Base-by-base conservation (phyloP, 2,888 invertebrate genomes). In the Cryptus armator region DNA sequence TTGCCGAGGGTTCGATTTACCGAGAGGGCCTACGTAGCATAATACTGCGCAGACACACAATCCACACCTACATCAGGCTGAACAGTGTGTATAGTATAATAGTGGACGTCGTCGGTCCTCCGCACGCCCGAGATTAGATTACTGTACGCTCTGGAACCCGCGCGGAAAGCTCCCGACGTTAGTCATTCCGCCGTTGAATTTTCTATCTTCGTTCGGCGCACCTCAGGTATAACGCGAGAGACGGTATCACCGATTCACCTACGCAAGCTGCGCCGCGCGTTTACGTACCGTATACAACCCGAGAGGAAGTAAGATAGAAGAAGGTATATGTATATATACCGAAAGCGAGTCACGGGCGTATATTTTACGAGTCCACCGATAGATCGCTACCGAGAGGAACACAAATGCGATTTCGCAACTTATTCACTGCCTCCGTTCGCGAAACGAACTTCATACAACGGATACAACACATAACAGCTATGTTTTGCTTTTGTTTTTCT, bases 181-280 rank as follows among this genome's bases (percentile, higher is more conserved):
- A 87, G 86, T 87, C 86, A 87, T 85, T 81, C 80, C 82, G 56
- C 83, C 82, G 81, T 68, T 71, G 70, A 24, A 1, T 56, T 70
- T 83, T 86, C 77, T 83, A 67, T 87, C 84, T 86, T 85, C 46
- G 44, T 81, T 64, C 62, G 74, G 51, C 68, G 62, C 74, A 62
- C 70, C 59, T 53, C 68, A 53, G 74, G 43, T 44, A 46, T 37
- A 16, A 53, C 32, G 70, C 71, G 70, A 48, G 56, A 56, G 78
- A 79, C 77, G 48, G 84, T 86, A 86, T 81, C 86, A 86, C 85
- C 74, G 77, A 86, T 86, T 87, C 86, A 74, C 85, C 76, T 81
- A 78, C 85, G 81, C 84, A 66, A 37, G 51, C 59, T 48, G 70
- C 59, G 48, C 37, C 51, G 46, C 80, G 48, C 71, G 77, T 84